Percentiles rank a stretch among this genome's conserved stretches.
phyloP scores from a whole-genome alignment of 2,888 invertebrate species.

The Perdita meconis region DNA sequence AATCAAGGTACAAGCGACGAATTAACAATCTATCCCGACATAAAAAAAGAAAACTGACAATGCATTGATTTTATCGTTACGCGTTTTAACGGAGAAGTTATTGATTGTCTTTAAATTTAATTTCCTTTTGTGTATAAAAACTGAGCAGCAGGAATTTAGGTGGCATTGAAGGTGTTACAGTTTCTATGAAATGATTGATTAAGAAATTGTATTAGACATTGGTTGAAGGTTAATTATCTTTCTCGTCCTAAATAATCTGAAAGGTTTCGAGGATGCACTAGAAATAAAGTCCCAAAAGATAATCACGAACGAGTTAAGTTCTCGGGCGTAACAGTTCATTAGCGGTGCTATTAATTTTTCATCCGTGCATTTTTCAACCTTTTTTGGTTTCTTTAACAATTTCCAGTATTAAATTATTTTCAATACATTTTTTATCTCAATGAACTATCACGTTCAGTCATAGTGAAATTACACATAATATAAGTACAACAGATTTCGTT shows the following conservation, averaged over 20 bases:
- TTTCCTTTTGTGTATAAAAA: too few relatives aligned
- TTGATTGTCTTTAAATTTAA: neutral
- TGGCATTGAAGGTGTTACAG: neutral
- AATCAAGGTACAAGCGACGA: neutral
- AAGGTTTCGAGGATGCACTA: neutral
- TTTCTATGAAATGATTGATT: neutral
- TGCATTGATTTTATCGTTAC: neutral
- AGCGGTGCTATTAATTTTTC: neutral
- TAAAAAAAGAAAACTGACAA: neutral
- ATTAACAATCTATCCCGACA: neutral
- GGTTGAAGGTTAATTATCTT: too few relatives aligned
- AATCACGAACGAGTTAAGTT: slow-evolving; percentile 27
- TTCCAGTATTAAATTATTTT: slow-evolving; percentile 16
- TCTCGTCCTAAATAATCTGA: too few relatives aligned
- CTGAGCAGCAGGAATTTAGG: too few relatives aligned
- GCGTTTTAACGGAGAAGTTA: neutral
- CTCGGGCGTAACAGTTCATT: neutral
- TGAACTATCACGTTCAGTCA: slow-evolving; percentile 9
- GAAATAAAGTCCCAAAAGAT: slow-evolving; percentile 30
- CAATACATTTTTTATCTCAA: slow-evolving; percentile 10
- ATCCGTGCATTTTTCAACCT: slow-evolving; percentile 9
- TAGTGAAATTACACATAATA: slow-evolving; percentile 17
- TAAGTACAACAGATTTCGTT: slow-evolving; percentile 14
- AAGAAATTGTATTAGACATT: neutral
- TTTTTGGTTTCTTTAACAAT: slow-evolving; percentile 9